Evolutionary conservation across 1,140 invertebrate species (phyloP), one percentile per base, ranked within the genome.

Genomic region (Neodiprion lecontei): DNA sequence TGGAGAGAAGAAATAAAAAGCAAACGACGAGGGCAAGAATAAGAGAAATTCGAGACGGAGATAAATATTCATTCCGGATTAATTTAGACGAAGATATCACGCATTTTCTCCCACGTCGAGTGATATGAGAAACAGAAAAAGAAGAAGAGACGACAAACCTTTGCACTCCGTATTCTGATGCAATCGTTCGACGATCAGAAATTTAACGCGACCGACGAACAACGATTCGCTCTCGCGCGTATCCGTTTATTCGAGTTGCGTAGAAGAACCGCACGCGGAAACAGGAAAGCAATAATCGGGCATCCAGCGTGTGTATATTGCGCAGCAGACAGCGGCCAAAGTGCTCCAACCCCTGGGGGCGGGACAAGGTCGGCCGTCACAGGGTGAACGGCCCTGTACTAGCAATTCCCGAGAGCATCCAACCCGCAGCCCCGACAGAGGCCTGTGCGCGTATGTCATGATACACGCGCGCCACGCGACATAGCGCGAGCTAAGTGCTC

Each of bases 301-400:
- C 53, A 61, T 61, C 53, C 9, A 61, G 53, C 53, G 53, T 61
- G n/a, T 61, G 5, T 40, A 61, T 61, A 61, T 61, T 61, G 53
- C 53, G 53, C 53, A 61, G 9, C 53, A 61, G 53, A 61, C 53
- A 61, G 53, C 53, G 53, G 9, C 5, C 53, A 61, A 61, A 61
- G 53, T 61, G 53, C 53, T 61, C n/a, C 53, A 61, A 61, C 53
- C 53, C 53, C 53, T 61, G n/a, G 53, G 53, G 53, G 53, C 53
- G 53, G 53, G 53, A 61, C 53, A 61, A 61, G 53, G 53, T 61
- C 53, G 53, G 28, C 53, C 9, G 11, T 61, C 53, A 17, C 53
- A 17, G 53, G 53, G 53, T 61, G 53, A 61, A 61, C 53, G 53
- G 53, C 53, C 53, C 53, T 0, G 17, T 21, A 21, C 17, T 5